phyloP scores from a whole-genome alignment of 2,888 invertebrate genomes.

The Litoditis marina region DNA sequence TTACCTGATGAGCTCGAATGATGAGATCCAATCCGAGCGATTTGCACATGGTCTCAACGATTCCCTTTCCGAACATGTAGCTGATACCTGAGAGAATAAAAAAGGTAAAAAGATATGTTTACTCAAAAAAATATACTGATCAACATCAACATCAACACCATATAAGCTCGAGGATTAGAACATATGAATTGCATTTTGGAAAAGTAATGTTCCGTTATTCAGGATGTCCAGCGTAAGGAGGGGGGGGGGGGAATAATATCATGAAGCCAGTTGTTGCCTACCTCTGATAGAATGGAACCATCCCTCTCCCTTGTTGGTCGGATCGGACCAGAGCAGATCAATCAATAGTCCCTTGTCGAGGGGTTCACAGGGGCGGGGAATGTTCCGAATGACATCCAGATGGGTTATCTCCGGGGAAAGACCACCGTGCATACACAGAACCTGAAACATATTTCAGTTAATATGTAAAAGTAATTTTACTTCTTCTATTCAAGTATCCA shows the following conservation, averaged over 20 bases:
- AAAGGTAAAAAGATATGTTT: no score
- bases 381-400: conserved; percentile 45
- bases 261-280: conserved; percentile 5
- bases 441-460: conserved; percentile 15
- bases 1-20: conserved; percentile 51
- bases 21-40: conserved; percentile 47
- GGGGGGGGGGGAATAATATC: neutral
- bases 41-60: conserved; percentile 46
- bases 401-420: conserved; percentile 45
- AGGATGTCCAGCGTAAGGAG: no score
- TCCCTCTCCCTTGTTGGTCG: conserved; percentile 51
- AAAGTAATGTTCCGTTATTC: no score
- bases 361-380: conserved; percentile 49
- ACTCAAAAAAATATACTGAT: no score
- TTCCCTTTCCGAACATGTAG: conserved; percentile 53
- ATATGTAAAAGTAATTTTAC: no score
- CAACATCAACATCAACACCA: no score
- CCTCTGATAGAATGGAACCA: conserved; percentile 44
- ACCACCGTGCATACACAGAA: conserved; percentile 57
- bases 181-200: no score
- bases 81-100: conserved; percentile 50
- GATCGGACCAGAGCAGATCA: conserved; percentile 55
- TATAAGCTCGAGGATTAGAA: no score
- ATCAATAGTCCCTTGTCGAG: conserved; percentile 50
- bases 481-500: no score